phyloP scores from a whole-genome alignment of 2,888 invertebrate genomes.

The Chouioia cunea region DNA sequence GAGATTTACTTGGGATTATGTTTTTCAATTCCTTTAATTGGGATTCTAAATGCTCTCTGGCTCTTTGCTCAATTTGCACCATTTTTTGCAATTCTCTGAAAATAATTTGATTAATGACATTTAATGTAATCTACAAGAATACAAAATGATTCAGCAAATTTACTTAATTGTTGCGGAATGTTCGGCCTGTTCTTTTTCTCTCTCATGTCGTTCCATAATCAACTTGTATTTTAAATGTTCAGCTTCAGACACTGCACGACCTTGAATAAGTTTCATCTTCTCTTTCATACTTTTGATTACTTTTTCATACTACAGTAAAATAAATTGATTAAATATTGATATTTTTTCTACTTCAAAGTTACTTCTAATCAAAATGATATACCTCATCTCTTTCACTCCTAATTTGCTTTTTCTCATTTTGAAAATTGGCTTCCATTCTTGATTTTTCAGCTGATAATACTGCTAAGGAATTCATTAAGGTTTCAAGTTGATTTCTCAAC shows the following conservation, averaged over 20 bases:
- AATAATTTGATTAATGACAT: slow-evolving; percentile 43
- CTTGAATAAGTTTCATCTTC: slow-evolving; percentile 73
- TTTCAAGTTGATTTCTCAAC: slow-evolving; percentile 71
- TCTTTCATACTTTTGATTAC: slow-evolving; percentile 73
- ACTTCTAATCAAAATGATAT: slow-evolving; percentile 30
- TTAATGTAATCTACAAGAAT: slow-evolving; percentile 1
- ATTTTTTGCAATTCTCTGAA: slow-evolving; percentile 83
- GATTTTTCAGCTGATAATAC: slow-evolving; percentile 87
- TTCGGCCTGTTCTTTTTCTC: slow-evolving; percentile 85
- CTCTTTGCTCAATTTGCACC: slow-evolving; percentile 79
- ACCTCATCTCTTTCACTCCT: slow-evolving; percentile 72
- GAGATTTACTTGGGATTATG: slow-evolving; percentile 66
- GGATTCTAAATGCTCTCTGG: slow-evolving; percentile 81
- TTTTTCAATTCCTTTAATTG: slow-evolving; percentile 72
- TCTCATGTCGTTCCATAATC: slow-evolving; percentile 82
- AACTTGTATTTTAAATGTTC: slow-evolving; percentile 81
- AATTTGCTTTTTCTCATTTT: slow-evolving; percentile 77
- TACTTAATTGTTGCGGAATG: slow-evolving; percentile 82
- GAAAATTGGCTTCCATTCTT: slow-evolving; percentile 86
- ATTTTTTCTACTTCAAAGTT: neutral
- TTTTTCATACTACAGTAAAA: slow-evolving; percentile 73
- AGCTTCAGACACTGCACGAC: slow-evolving; percentile 73
- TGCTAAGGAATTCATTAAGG: slow-evolving; percentile 79
- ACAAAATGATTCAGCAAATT: slow-evolving; percentile 50
- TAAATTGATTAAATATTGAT: slow-evolving; percentile 19